Conservation (phyloP, 2,888 invertebrate genomes). For the Stictocephala bisonia region DNA sequence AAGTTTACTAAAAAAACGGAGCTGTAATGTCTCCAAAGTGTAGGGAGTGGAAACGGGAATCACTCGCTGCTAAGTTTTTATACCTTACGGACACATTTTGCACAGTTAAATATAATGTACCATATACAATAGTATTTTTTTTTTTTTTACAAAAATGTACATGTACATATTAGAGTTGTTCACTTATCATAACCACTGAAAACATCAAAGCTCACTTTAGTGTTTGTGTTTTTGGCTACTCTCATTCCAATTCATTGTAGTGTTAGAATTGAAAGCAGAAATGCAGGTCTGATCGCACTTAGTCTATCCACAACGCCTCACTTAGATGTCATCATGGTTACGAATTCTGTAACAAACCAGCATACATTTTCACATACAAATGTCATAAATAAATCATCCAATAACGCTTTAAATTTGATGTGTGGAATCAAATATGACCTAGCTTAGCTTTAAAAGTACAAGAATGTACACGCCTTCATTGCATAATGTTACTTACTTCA, state of each 20-base stretch:
- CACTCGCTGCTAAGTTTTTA: conserved; percentile 41
- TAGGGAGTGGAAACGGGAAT: conserved; percentile 26
- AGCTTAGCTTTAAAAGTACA: too few species aligned
- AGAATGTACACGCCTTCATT: too few species aligned
- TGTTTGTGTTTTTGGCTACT: conserved; percentile 55
- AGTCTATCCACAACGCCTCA: conserved; percentile 68
- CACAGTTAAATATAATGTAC: conserved; percentile 45
- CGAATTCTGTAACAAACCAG: conserved; percentile 91
- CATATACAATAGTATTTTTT: conserved; percentile 45
- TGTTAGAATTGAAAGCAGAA: conserved; percentile 62
- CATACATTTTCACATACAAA: too few species aligned
- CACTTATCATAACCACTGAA: conserved; percentile 52
- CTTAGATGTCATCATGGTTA: conserved; percentile 99
- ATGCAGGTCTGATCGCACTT: conserved; percentile 58
- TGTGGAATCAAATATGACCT: too few species aligned
- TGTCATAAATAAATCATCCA: too few species aligned
- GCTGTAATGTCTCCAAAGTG: conserved; percentile 3
- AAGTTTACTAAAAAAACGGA: conserved; percentile 39
- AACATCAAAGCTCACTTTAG: conserved; percentile 50
- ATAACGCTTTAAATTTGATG: too few species aligned
- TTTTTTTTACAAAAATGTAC: conserved; percentile 49
- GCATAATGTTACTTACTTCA: too few species aligned
- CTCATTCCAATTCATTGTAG: conserved; percentile 58
- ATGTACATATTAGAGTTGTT: conserved; percentile 51
- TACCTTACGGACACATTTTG: conserved; percentile 45